phyloP scores from a whole-genome alignment of 2,888 invertebrate species.

The Andrena marginata region DNA sequence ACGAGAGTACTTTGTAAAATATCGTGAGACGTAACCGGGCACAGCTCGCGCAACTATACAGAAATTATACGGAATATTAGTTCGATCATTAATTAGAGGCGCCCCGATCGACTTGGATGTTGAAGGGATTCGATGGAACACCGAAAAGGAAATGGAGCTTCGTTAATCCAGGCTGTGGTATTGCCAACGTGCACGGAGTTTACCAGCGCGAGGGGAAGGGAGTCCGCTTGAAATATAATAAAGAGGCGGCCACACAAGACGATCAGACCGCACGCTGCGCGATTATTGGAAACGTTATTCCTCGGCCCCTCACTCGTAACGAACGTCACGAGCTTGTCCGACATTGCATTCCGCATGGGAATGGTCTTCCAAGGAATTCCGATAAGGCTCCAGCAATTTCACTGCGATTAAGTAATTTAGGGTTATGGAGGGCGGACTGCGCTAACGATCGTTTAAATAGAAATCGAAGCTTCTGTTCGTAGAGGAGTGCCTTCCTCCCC shows the following conservation, averaged over 20 bases:
- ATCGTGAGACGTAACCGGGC: not conserved
- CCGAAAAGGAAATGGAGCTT: conserved; percentile 49
- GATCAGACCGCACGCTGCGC: conserved; percentile 61
- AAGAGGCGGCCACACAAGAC: conserved; percentile 69
- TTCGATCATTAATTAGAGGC: conserved; percentile 64
- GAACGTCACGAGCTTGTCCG: conserved; percentile 20
- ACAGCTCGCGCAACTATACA: too few relatives aligned
- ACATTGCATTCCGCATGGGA: conserved; percentile 38
- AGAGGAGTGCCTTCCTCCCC: not conserved
- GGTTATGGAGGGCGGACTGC: not conserved
- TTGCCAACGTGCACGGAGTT: conserved; percentile 9
- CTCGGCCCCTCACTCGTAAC: conserved; percentile 36
- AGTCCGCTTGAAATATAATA: conserved; percentile 48
- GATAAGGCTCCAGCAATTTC: not conserved
- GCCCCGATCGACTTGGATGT: not conserved
- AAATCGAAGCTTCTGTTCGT: not conserved
- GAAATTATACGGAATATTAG: conserved; percentile 4
- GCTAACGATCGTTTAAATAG: not conserved
- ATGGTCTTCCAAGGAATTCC: conserved; percentile 23
- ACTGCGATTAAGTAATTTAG: conserved; percentile 35
- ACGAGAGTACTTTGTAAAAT: not conserved
- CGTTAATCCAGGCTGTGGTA: conserved; percentile 14
- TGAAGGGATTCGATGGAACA: conserved; percentile 22
- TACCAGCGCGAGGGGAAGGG: not conserved
- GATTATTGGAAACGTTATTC: conserved; percentile 60